These are phyloP conservation scores for Protophormia terraenovae DNA, from an alignment of 2,888 invertebrate species.

Conservation along the genomic window DNA sequence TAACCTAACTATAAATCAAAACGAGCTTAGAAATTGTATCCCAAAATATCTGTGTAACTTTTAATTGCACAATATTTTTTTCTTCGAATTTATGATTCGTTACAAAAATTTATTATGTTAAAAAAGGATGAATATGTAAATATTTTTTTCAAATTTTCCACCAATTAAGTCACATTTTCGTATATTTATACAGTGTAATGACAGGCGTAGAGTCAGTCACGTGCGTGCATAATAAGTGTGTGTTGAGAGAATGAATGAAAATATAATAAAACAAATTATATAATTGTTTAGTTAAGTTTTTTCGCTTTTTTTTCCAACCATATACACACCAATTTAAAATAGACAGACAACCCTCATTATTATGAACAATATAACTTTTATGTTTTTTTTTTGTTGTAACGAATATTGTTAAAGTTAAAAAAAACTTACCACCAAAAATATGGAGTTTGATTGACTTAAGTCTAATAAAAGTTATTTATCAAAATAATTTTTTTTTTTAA, in stretches of 20 bases:
- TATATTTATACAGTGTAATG: constrained; percentile 13
- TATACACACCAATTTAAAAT: not conserved
- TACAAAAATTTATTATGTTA: not conserved
- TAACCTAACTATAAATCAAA: too few relatives aligned
- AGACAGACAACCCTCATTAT: constrained; percentile 8
- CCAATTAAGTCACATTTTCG: constrained; percentile 38
- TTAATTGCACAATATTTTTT: too few relatives aligned
- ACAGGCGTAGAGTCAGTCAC: constrained; percentile 45
- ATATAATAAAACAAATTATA: constrained; percentile 11
- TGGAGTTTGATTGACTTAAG: too few relatives aligned
- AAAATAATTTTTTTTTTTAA: too few relatives aligned
- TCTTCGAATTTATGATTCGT: not conserved
- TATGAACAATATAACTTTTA: not conserved
- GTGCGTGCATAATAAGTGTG: constrained; percentile 52
- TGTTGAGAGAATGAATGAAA: constrained; percentile 9
- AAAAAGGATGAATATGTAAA: not conserved
- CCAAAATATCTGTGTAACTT: too few relatives aligned
- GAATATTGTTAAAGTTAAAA: too few relatives aligned
- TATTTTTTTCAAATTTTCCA: constrained; percentile 2
- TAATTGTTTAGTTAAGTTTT: not conserved
- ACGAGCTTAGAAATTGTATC: too few relatives aligned
- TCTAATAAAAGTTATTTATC: too few relatives aligned
- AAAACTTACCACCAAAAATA: too few relatives aligned
- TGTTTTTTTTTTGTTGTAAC: too few relatives aligned
- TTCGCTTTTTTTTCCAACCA: too few relatives aligned